These are phyloP conservation scores for Phocoena phocoena DNA, from an alignment of 2,113 vertebrate species.

Conservation along the genomic window DNA sequence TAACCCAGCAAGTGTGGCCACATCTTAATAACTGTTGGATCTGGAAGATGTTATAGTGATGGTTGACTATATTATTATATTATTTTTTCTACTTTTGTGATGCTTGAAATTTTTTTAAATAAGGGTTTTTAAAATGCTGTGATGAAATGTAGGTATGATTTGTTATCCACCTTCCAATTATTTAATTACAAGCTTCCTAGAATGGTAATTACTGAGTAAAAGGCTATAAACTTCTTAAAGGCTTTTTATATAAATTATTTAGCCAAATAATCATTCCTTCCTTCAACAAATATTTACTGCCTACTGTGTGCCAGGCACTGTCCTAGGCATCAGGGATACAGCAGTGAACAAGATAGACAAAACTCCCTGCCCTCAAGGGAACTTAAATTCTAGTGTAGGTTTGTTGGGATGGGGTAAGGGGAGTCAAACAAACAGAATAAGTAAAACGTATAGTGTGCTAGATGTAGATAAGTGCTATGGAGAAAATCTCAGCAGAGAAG, in stretches of 20 bases:
- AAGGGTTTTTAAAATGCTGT: not conserved
- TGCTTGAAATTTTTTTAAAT: not conserved
- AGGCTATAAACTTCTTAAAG: not conserved
- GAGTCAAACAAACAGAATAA: not conserved
- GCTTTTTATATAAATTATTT: constrained; percentile 12
- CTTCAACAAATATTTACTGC: constrained; percentile 31
- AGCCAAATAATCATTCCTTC: not conserved
- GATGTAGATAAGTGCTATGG: not conserved
- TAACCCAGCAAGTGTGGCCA: not conserved
- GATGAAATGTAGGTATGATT: not conserved
- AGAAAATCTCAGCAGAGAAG: not conserved
- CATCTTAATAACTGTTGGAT: not conserved
- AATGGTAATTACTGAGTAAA: not conserved
- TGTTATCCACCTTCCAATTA: not conserved
- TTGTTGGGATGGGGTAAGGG: not conserved
- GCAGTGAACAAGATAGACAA: not conserved
- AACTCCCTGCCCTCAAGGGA: not conserved
- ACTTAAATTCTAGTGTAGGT: not conserved
- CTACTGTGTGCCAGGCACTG: not conserved
- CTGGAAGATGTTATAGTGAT: not conserved
- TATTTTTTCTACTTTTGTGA: constrained; percentile 13
- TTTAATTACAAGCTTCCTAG: constrained; percentile 33
- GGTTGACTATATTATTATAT: not conserved
- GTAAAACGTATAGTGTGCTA: not conserved
- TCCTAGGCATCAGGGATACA: not conserved